Conservation (phyloP, 2,888 invertebrate genomes). For the Metacarcinus magister region DNA sequence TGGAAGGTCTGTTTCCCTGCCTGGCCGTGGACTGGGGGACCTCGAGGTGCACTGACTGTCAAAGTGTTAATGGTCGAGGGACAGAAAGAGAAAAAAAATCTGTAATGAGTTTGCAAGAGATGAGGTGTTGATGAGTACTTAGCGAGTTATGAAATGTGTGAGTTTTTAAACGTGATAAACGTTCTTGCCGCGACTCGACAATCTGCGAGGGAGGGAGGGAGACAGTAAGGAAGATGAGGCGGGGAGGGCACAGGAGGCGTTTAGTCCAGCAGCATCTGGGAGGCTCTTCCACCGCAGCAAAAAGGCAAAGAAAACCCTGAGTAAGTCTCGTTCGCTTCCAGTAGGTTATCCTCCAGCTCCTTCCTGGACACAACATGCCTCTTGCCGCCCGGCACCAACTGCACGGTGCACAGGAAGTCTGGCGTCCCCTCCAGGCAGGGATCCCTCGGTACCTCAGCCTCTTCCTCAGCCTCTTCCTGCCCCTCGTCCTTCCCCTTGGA, state of each 20-base stretch:
- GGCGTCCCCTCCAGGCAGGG: neutral
- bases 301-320: neutral
- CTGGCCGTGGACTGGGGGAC: neutral
- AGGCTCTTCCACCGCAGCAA: neutral
- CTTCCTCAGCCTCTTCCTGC: no score
- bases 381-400: neutral
- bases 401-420: neutral
- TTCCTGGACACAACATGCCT: neutral
- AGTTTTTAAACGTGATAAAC: no score
- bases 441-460: neutral
- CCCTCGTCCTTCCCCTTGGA: neutral
- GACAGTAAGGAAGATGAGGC: neutral
- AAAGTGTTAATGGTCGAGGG: neutral
- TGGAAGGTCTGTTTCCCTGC: neutral
- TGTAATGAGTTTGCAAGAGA: neutral
- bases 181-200: no score
- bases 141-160: neutral
- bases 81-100: neutral
- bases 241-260: neutral
- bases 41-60: neutral
- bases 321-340: neutral
- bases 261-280: neutral
- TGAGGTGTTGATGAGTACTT: neutral
- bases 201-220: neutral
- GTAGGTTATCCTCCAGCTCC: neutral